Evolutionary conservation across 1,140 invertebrate genomes (phyloP), one percentile per base, ranked within the genome.

Genomic region (Papilio polytes): DNA sequence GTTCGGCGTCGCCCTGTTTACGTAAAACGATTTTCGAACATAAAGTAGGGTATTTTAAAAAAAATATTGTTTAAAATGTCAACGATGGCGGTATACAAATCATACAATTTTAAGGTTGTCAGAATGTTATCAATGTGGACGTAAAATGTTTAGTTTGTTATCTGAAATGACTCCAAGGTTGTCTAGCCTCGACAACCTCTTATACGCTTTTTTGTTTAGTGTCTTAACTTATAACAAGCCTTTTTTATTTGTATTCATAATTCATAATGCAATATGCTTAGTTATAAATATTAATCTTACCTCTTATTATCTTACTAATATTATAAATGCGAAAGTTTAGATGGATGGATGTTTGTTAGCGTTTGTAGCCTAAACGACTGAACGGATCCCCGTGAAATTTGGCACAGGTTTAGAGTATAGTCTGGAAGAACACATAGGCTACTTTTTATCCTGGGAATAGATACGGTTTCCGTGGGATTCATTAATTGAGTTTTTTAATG

Each of bases 71-170:
- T 20, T 56, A 56, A 56, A 56, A 56, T 20, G 15, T 59, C 56
- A 59, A 59, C 56, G 4, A 59, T 59, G n/a, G 7, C 56, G 63
- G 10, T 70, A 70, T 31, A 70, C 26, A 70, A 70, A 70, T 70
- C 13, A 36, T n/a, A 31, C 10, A 66, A 70, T 70, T 70, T 70
- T 70, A 70, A 70, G 63, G 63, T 31, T 70, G 63, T 70, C 63
- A 36, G 0, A 22, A 70, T 31, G 63, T 70, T 70, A 70, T 70
- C 63, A 70, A 70, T 36, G 26, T 70, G 59, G 20, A 63, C 59
- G 12, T 31, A 70, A 70, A 70, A 26, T 70, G 63, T 70, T 70
- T 70, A 70, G 26, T 26, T 70, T 15, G 26, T 70, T 70, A 70
- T 70, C 63, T 70, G 26, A 31, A 26, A 70, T 70, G 63, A 70